These are phyloP conservation scores for Colossoma macropomum DNA, from an alignment of 2,113 vertebrate species.

Conservation along the genomic window DNA sequence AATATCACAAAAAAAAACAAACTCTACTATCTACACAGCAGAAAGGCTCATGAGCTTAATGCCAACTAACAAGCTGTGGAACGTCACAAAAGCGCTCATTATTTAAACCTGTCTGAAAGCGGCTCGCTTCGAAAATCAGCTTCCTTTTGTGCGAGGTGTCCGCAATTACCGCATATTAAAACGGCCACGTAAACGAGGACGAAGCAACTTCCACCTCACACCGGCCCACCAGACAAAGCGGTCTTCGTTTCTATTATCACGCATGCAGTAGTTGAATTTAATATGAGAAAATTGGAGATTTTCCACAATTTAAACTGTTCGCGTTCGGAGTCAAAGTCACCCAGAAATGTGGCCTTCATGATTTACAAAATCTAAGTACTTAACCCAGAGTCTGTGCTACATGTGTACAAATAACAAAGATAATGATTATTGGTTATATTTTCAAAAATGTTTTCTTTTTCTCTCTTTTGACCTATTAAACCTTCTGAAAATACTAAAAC, in stretches of 20 bases:
- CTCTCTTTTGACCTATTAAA: no score
- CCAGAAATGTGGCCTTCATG: no score
- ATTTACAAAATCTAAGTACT: no score
- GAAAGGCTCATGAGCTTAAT: constrained; percentile 13
- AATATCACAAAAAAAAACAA: background rate
- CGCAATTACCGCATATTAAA: background rate
- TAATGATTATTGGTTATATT: no score
- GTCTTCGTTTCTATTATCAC: background rate
- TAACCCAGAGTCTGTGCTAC: no score
- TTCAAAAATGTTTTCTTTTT: no score
- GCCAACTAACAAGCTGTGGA: background rate
- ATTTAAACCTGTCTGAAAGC: background rate
- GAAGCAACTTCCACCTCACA: background rate
- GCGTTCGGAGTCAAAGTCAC: no score
- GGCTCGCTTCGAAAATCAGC: background rate
- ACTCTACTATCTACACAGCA: background rate
- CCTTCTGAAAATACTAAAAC: no score
- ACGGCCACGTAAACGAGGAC: background rate
- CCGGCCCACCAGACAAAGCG: background rate
- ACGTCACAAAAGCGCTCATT: background rate
- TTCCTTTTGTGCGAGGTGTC: background rate
- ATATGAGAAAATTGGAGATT: no score
- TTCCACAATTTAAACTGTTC: no score
- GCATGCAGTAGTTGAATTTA: no score
- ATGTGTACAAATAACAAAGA: no score